A percentile compares a stretch with the other conserved stretches of the same genome.
These are phyloP conservation scores for Microtus obscurus DNA, from an alignment of 2,797 vertebrate species.

Conservation along the genomic window DNA sequence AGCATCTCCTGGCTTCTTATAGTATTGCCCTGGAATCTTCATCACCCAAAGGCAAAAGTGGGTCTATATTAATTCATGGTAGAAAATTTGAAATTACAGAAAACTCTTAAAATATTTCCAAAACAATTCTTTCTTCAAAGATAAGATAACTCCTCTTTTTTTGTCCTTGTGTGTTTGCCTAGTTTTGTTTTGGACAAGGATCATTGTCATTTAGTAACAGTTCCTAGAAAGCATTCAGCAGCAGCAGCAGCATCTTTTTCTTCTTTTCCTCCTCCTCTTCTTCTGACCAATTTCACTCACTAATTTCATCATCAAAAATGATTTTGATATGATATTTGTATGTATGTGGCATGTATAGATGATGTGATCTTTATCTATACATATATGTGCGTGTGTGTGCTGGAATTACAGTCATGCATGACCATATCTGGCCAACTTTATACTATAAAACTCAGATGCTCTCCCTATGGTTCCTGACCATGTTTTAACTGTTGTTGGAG, in stretches of 20 bases:
- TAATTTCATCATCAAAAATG: conserved; percentile 11
- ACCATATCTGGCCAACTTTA: neutral
- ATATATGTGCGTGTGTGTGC: neutral
- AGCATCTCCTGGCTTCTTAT: neutral
- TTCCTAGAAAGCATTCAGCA: neutral
- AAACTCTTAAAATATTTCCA: neutral
- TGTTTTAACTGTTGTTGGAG: neutral
- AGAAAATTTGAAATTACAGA: neutral
- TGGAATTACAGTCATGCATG: neutral
- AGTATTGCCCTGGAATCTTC: neutral
- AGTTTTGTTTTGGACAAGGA: neutral
- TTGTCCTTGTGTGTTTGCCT: neutral
- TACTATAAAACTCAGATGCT: neutral
- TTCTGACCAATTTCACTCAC: neutral
- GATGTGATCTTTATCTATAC: neutral
- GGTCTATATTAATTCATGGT: neutral
- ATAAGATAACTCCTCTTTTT: neutral
- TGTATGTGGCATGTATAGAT: neutral
- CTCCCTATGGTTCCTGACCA: neutral
- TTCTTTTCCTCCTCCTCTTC: neutral
- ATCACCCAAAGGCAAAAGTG: neutral
- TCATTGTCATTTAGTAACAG: neutral
- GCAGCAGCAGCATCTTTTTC: neutral
- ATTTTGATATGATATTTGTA: neutral
- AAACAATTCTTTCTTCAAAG: neutral